Conservation (phyloP, 1,140 invertebrate species). For the Aleiodes sp. region DNA sequence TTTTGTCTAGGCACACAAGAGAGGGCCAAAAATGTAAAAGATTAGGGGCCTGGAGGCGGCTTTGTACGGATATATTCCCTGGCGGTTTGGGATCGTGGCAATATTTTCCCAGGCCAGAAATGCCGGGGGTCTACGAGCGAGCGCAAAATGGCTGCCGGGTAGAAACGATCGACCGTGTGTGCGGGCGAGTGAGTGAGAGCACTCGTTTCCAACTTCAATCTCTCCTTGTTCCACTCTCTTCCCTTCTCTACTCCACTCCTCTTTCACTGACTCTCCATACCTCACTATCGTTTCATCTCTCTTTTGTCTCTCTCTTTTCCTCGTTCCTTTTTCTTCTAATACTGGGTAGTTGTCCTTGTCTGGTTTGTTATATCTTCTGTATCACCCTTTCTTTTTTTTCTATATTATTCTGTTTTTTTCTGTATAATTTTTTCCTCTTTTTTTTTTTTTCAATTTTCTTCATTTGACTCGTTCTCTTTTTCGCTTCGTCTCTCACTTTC, state of each 20-base stretch:
- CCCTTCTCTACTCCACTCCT: neutral
- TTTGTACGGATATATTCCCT: conserved; percentile 18
- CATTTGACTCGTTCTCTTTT: conserved; percentile 9
- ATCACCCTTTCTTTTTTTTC: neutral
- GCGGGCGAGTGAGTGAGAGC: conserved; percentile 41
- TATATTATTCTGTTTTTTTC: conserved; percentile 1
- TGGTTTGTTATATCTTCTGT: conserved; percentile 14
- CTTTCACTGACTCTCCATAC: neutral
- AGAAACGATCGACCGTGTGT: conserved; percentile 58
- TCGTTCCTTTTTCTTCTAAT: conserved; percentile 1
- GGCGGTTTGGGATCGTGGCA: conserved; percentile 46
- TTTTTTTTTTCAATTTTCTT: conserved; percentile 13
- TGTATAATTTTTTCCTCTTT: conserved; percentile 23
- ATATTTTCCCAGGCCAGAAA: conserved; percentile 55
- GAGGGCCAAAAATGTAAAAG: conserved; percentile 1
- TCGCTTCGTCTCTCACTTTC: conserved; percentile 24
- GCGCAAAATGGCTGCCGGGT: conserved; percentile 60
- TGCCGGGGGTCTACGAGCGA: conserved; percentile 47
- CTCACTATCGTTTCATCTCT: conserved; percentile 4
- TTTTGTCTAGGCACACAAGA: neutral
- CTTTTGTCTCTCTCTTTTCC: neutral
- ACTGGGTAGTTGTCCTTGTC: conserved; percentile 20
- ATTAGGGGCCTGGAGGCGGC: conserved; percentile 17
- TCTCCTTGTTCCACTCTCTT: conserved; percentile 32
- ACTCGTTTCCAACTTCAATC: conserved; percentile 12